Percentiles rank a stretch among this genome's conserved stretches.
These are phyloP conservation scores for Caenorhabditis japonica DNA, from an alignment of 2,888 invertebrate genomes.

Conservation along the genomic window DNA sequence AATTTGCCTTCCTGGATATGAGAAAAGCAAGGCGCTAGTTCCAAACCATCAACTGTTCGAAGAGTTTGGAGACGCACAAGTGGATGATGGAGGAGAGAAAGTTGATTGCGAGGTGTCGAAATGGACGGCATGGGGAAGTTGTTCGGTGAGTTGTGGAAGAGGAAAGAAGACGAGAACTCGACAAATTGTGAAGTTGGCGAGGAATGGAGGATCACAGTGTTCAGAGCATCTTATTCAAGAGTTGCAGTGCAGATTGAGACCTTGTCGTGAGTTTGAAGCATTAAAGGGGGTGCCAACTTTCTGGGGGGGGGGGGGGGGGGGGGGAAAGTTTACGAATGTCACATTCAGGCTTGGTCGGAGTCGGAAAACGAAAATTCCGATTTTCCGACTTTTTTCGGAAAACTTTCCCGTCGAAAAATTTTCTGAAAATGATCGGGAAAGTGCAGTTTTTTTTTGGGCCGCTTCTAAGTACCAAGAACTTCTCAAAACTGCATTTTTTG, in stretches of 20 bases:
- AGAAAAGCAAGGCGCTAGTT: constrained; percentile 68
- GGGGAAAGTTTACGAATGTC: too few relatives aligned
- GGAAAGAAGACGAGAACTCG: constrained; percentile 80
- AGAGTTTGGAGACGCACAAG: constrained; percentile 66
- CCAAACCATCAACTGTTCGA: constrained; percentile 72
- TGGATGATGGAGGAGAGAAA: constrained; percentile 65
- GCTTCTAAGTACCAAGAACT: too few relatives aligned
- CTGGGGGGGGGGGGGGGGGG: too few relatives aligned
- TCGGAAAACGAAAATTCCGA: too few relatives aligned
- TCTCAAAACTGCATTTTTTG: too few relatives aligned
- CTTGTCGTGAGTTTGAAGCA: constrained; percentile 70
- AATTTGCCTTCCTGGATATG: constrained; percentile 77
- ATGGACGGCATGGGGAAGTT: constrained; percentile 86
- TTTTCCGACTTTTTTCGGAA: too few relatives aligned
- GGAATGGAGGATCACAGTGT: constrained; percentile 75
- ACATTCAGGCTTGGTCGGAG: too few relatives aligned
- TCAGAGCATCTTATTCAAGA: constrained; percentile 76
- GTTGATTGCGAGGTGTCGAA: constrained; percentile 83
- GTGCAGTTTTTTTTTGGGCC: too few relatives aligned
- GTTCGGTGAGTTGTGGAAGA: constrained; percentile 89
- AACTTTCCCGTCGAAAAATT: too few relatives aligned
- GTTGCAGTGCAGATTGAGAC: constrained; percentile 72
- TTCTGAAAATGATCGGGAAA: too few relatives aligned
- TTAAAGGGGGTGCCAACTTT: too few relatives aligned
- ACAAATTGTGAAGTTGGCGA: constrained; percentile 70